Evolutionary conservation across 2,888 invertebrate species (phyloP), one percentile per base, ranked within the genome.

Genomic region (Spatulosminthurus flaviceps): DNA sequence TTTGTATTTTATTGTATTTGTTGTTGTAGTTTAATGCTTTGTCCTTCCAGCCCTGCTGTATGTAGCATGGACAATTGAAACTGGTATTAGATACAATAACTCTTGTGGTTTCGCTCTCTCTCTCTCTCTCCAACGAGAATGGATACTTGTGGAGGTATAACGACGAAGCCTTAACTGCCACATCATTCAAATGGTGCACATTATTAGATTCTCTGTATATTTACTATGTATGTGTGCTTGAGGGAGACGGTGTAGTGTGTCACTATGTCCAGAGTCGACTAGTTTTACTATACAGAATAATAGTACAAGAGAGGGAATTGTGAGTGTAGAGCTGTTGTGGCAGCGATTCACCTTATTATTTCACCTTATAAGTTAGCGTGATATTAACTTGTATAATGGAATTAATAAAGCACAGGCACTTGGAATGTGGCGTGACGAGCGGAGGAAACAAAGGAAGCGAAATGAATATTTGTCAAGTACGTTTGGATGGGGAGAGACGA

Each of bases 391-490:
- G 64, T 22, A 64, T 64, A 64, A 26, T 64, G 70, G 41, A 41
- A 69, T 69, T 29, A 70, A 70, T 64, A 64, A 64, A 64, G 64
- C 64, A 70, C 19, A 42, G 34, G 41, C 29, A 34, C 69, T 34
- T 29, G 22, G n/a, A 28, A 21, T 22, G 70, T 70, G 70, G 41
- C 70, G 70, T 70, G 70, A n/a, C 70, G 41, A 70, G 34, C n/a
- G 34, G n/a, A 21, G 34, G 66, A 75, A 26, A 51, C 73, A 73
- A 75, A 34, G 29, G 60, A 66, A 29, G 66, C 34, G 72, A 75
- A 75, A 75, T 75, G 61, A 75, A 34, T 75, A 61, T 75, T 75
- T 75, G 75, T 75, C 75, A 72, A 51, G 16, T 51, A n/a, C 51
- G 16, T 51, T 51, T 51, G 26, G 21, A 64, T 64, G 64, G 22